Conservation (phyloP, 64 coral and sea anemone species). For the Montipora efflorescens region DNA sequence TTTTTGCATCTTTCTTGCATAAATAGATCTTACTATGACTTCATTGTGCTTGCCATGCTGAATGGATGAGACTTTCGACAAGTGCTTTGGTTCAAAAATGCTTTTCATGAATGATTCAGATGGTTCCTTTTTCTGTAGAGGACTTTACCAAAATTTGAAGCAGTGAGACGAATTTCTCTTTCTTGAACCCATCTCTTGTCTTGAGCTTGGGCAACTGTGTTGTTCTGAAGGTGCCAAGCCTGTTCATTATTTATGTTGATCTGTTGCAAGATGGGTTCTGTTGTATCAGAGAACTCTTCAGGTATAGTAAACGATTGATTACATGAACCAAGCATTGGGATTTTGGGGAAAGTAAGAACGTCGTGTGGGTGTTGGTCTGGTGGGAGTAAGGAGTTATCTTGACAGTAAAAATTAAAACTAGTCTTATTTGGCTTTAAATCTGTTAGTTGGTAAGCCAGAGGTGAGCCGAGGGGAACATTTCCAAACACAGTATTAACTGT, state of each 20-base stretch:
- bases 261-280: too few relatives aligned
- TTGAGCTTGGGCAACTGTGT: conserved; percentile 41
- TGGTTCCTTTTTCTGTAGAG: conserved; percentile 10
- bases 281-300: not conserved
- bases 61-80: conserved; percentile 18
- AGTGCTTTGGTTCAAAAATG: conserved; percentile 36
- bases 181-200: conserved; percentile 19
- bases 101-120: conserved; percentile 15
- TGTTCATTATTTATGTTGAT: not conserved
- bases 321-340: not conserved
- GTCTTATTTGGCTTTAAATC: conserved; percentile 4
- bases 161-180: conserved; percentile 10
- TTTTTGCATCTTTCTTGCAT: conserved; percentile 21
- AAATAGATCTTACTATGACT: conserved; percentile 13
- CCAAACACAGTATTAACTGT: conserved; percentile 24
- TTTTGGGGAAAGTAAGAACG: not conserved
- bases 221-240: conserved; percentile 3
- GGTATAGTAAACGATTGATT: not conserved
- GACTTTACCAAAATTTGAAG: conserved; percentile 26
- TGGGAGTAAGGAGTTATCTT: not conserved
- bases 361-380: not conserved
- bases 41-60: conserved; percentile 22
- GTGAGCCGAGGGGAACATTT: not conserved
- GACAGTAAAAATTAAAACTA: not conserved
- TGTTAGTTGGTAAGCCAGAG: conserved; percentile 36